Evolutionary conservation across 1,140 invertebrate species (phyloP), one percentile per base, ranked within the genome.

Genomic region (Zaprionus vittiger): DNA sequence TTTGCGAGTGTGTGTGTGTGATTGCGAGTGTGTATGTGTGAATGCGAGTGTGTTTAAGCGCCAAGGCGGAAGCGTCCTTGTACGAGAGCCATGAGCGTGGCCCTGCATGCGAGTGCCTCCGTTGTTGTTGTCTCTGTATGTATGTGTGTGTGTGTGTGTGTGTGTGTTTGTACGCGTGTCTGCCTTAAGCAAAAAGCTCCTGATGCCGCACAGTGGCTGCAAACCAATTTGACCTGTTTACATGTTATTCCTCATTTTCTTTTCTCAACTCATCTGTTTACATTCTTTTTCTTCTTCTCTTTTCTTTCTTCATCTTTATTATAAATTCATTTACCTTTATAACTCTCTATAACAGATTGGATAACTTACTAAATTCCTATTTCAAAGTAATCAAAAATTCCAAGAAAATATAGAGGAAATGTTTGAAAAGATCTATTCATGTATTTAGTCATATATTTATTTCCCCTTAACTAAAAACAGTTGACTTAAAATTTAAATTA

Each of bases 41-140:
- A 52, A 54, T 54, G 31, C 37, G 28, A 28, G 66, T 69, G 49
- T 34, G 44, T 41, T 61, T 26, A 60, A 84, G 62, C 77, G 76
- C 62, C 67, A 83, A 77, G 67, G 80, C 83, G 83, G 80, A 83
- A 86, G 80, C 83, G 83, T 83, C 83, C 83, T 86, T 86, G 83
- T 66, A 75, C 34, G 61, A 80, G 77, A 86, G 67, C 64, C 76
- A 66, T 77, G 63, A 83, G 77, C 41, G 49, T 73, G 72, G 59
- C 59, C 63, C 63, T 71, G 64, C 68, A 66, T 69, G 72, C 22
- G 37, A 47, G 15, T 61, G 37, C 60, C 49, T 34, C 34, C 17
- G 41, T 38, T 38, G 14, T 38, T 38, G 14, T 38, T 38, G 14
- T 38, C 14, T 38, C 4, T 15, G 28, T 49, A 37, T 57, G 15